Conservation (phyloP, 2,797 vertebrate genomes). For the Leuciscus waleckii region DNA sequence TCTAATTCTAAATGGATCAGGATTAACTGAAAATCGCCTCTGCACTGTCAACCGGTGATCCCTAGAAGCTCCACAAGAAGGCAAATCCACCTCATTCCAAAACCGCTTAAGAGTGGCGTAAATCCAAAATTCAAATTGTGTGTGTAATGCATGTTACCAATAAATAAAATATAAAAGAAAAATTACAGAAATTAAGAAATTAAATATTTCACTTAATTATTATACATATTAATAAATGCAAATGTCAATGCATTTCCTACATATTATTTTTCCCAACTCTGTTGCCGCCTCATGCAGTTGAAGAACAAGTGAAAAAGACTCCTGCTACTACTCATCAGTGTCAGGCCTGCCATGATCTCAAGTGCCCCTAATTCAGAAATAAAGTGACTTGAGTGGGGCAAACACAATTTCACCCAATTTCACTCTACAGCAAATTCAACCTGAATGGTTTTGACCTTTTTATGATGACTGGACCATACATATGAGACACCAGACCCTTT, state of each 20-base stretch:
- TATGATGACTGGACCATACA: constrained; percentile 28
- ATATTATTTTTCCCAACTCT: not conserved
- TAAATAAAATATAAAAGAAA: no score
- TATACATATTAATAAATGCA: not conserved
- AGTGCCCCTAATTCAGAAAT: constrained; percentile 19
- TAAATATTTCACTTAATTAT: not conserved
- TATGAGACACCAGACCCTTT: constrained; percentile 27
- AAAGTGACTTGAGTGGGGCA: constrained; percentile 19
- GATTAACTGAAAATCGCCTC: constrained; percentile 1
- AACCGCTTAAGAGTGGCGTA: constrained; percentile 3
- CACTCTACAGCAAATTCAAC: constrained; percentile 19
- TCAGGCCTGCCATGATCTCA: constrained; percentile 22
- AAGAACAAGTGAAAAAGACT: constrained; percentile 43
- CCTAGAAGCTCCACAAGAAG: not conserved
- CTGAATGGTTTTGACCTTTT: constrained; percentile 32
- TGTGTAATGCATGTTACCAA: no score
- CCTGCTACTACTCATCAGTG: constrained; percentile 20
- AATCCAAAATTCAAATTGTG: not conserved
- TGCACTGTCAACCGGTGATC: constrained; percentile 32
- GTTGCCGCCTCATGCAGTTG: constrained; percentile 8
- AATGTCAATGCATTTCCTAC: not conserved
- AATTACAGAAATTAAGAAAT: not conserved
- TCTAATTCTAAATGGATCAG: constrained; percentile 30
- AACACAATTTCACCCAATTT: constrained; percentile 3
- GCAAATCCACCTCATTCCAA: constrained; percentile 1